Evolutionary conservation across 2,888 invertebrate genomes (phyloP).

Genomic region (Tolmerus cingulatus): DNA sequence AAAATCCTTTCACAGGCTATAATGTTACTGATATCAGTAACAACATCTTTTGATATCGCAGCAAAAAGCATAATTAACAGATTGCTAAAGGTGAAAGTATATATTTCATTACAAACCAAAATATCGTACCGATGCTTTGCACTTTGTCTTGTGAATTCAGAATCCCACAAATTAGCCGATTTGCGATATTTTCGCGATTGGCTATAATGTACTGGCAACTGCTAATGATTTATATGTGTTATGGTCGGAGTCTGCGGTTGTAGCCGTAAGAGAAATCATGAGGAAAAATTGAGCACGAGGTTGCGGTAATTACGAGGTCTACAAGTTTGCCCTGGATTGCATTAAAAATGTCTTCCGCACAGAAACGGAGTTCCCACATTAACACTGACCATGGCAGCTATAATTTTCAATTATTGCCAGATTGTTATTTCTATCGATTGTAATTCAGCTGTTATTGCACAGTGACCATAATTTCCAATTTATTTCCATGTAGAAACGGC

Average conservation of each 20-base stretch:
- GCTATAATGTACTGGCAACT: background rate
- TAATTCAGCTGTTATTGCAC: background rate
- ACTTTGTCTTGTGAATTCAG: background rate
- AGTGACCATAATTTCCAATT: slow-evolving; percentile 33
- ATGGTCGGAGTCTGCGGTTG: background rate
- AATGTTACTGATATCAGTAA: too few species aligned
- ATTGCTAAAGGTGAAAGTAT: too few species aligned
- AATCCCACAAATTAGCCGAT: background rate
- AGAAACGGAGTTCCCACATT: background rate
- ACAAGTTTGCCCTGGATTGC: background rate
- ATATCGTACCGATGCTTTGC: background rate
- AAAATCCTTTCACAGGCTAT: too few species aligned
- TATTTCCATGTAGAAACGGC: slow-evolving; percentile 18
- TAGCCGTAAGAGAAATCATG: background rate
- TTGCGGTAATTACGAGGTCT: background rate
- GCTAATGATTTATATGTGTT: background rate
- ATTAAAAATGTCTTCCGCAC: background rate
- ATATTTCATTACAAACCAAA: background rate
- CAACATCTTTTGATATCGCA: too few species aligned
- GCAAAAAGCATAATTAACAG: too few species aligned
- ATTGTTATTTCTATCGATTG: slow-evolving; percentile 29
- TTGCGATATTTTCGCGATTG: background rate
- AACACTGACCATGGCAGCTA: slow-evolving; percentile 12
- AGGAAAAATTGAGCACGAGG: background rate
- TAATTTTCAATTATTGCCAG: slow-evolving; percentile 30